Percentiles rank a stretch among this genome's conserved stretches.
Conservation (phyloP, 2,888 invertebrate genomes). For the Sicus ferrugineus region DNA sequence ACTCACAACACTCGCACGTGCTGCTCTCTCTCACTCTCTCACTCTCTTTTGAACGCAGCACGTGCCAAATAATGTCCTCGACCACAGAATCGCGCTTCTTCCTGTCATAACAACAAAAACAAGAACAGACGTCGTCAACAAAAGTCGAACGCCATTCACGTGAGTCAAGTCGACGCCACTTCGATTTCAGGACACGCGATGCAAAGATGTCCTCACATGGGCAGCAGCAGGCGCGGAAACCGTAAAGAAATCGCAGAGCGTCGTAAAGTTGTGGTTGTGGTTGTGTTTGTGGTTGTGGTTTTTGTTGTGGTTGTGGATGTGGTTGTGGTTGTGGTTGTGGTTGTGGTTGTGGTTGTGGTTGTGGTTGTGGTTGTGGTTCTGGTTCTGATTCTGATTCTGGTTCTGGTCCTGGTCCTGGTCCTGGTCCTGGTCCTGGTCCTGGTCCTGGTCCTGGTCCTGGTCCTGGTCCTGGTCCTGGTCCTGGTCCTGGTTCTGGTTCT, state of each 20-base stretch:
- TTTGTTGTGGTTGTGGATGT: neutral
- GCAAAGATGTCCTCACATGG: conserved; percentile 13
- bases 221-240: conserved; percentile 32
- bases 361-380: too few species aligned
- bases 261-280: neutral
- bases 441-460: too few species aligned
- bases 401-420: neutral
- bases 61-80: conserved; percentile 19
- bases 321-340: neutral
- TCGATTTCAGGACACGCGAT: neutral
- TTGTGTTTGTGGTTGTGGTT: neutral
- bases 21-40: neutral
- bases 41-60: conserved; percentile 32
- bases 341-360: neutral
- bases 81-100: neutral
- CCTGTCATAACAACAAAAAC: neutral
- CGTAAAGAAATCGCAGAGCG: conserved; percentile 38
- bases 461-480: too few species aligned
- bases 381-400: neutral
- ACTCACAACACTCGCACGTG: too few species aligned
- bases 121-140: neutral
- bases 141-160: conserved; percentile 6
- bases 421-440: too few species aligned
- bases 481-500: too few species aligned
- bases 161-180: conserved; percentile 25